These are phyloP conservation scores for Rhopalosiphum maidis DNA, from an alignment of 1,140 invertebrate genomes.

Conservation along the genomic window DNA sequence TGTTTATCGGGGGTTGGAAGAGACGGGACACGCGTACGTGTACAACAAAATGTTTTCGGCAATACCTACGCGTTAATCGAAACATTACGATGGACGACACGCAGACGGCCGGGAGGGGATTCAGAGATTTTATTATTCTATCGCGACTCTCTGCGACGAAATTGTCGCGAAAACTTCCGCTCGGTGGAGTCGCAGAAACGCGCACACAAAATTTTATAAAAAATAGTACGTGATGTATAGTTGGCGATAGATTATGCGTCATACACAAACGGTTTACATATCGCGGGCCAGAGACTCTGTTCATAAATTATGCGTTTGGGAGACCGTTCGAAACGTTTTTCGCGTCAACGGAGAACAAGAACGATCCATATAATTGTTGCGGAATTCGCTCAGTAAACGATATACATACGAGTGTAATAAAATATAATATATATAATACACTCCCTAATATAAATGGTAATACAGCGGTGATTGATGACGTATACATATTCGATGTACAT, in stretches of 20 bases:
- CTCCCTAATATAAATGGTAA: constrained; percentile 26
- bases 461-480: constrained; percentile 16
- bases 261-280: not conserved
- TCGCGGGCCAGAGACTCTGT: not conserved
- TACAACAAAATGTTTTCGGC: not conserved
- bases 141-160: too few relatives aligned
- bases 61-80: too few relatives aligned
- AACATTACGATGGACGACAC: too few relatives aligned
- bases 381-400: not conserved
- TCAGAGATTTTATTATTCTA: too few relatives aligned
- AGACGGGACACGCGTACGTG: too few relatives aligned
- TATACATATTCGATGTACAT: not conserved
- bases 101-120: too few relatives aligned
- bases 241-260: not conserved
- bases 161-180: too few relatives aligned
- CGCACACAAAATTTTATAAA: not conserved
- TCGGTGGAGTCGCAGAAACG: not conserved
- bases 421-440: not conserved
- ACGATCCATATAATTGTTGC: not conserved
- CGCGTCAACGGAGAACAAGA: not conserved
- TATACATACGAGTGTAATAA: not conserved
- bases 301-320: not conserved
- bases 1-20: too few relatives aligned
- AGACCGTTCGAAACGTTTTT: not conserved
- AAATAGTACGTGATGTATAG: not conserved